These are phyloP conservation scores for Darevskia nairensis DNA, from an alignment of 2,797 vertebrate species.

Conservation along the genomic window DNA sequence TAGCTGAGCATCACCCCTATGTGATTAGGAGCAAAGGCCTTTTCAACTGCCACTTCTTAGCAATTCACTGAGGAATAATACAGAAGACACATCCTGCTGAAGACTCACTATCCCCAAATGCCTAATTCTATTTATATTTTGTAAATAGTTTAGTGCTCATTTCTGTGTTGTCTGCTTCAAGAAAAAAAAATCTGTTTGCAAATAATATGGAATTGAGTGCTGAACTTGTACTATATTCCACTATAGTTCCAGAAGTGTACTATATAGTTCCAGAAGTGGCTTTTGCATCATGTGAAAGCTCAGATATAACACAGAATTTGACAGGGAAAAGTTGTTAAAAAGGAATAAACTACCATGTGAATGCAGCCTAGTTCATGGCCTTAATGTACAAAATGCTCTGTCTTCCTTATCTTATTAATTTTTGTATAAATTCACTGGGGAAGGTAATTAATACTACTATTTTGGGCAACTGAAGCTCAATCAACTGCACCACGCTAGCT, in stretches of 20 bases:
- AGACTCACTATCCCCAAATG: background rate
- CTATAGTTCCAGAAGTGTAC: too few species aligned
- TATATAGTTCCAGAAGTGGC: too few species aligned
- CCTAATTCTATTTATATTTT: background rate
- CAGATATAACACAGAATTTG: too few species aligned
- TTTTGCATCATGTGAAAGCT: too few species aligned
- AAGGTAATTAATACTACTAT: background rate
- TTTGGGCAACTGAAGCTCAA: background rate
- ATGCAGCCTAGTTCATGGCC: background rate
- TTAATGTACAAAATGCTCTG: background rate
- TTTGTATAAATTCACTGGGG: background rate
- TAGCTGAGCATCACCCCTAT: background rate
- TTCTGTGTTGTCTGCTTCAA: too few species aligned
- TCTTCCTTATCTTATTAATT: background rate
- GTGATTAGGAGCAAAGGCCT: background rate
- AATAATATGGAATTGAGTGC: too few species aligned
- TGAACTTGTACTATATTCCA: too few species aligned
- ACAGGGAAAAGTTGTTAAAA: too few species aligned
- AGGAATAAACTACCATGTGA: too few species aligned
- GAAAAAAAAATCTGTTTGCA: too few species aligned
- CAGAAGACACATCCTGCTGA: background rate
- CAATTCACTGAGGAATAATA: background rate
- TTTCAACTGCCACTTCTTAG: background rate
- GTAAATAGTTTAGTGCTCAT: too few species aligned
- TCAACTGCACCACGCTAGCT: too few species aligned